Base-by-base conservation (phyloP, 2,113 vertebrate species). In the Lepus timidus region DNA sequence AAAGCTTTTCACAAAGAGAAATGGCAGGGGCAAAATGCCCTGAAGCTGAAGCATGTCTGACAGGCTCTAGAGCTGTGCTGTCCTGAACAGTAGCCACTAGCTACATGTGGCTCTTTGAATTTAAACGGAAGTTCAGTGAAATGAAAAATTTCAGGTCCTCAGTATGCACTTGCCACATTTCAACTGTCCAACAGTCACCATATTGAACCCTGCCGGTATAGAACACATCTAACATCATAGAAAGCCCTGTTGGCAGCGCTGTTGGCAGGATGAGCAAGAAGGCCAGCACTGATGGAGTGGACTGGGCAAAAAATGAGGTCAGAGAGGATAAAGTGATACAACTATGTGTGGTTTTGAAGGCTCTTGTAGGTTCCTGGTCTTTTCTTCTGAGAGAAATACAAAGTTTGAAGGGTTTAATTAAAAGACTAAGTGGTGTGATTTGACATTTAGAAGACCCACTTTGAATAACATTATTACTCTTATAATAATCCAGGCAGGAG, bases 401-500 rank as follows among this genome's bases (percentile, higher is more conserved):
- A 94, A 90, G 27, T 58, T 16, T 62, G 39, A 58, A 65, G 22
- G 20, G 6, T 67, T 83, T 78, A 81, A 10, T 11, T 55, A 91
- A 25, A 78, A 17, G 27, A 82, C 62, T 67, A 49, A 85, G 76
- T 75, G 39, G 71, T 64, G 33, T 65, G 22, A 79, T 39, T n/a
- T 80, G 82, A 62, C 31, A 94, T 75, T 88, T 61, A 67, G 14
- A 88, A 90, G 29, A 86, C 82, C 73, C 17, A 22, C 25, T 36
- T 58, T 74, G 49, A 61, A 7, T 44, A 44, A 44, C 7, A 36
- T 82, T 61, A 14, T 51, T 68, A 65, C 62, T 88, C 83, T 75
- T 85, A 10, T 61, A 94, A 76, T 89, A 78, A 94, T 79, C 65
- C 78, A 90, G 52, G 27, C 51, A 49, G 44, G 44, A 44, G 44